phyloP scores from a whole-genome alignment of 2,888 invertebrate genomes.

The Uloborus plumipes region DNA sequence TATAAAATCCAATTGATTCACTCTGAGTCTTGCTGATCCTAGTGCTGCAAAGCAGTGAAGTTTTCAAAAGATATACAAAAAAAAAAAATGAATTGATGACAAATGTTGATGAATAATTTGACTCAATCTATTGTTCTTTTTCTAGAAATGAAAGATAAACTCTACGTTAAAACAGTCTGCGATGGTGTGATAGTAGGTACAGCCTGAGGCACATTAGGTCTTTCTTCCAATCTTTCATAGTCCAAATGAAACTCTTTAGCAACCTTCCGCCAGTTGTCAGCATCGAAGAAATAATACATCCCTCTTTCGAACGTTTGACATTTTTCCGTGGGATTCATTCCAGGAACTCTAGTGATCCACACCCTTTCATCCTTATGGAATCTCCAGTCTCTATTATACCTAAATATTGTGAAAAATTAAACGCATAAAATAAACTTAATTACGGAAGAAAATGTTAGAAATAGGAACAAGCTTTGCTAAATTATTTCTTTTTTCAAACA shows the following conservation, averaged over 20 bases:
- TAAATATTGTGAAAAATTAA: constrained; percentile 71
- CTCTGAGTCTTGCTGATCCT: constrained; percentile 41
- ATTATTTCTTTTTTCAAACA: too few relatives aligned
- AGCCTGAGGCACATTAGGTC: constrained; percentile 75
- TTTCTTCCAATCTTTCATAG: constrained; percentile 97
- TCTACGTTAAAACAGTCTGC: constrained; percentile 51
- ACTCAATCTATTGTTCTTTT: constrained; percentile 42
- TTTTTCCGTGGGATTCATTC: constrained; percentile 93
- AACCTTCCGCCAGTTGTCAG: constrained; percentile 98
- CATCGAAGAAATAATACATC: constrained; percentile 99
- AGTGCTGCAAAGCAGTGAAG: constrained; percentile 56
- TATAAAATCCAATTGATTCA: constrained; percentile 15
- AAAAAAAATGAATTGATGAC: constrained; percentile 41
- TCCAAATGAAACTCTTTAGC: constrained; percentile 99
- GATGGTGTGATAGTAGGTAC: constrained; percentile 36
- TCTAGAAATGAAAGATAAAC: constrained; percentile 29
- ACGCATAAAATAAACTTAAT: too few relatives aligned
- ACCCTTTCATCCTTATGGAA: constrained; percentile 99
- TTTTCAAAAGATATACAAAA: constrained; percentile 29
- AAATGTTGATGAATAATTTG: constrained; percentile 40
- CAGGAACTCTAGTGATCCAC: constrained; percentile 98
- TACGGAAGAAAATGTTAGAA: too few relatives aligned
- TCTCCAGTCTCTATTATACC: constrained; percentile 98
- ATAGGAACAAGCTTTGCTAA: too few relatives aligned
- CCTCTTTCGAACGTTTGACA: constrained; percentile 97